Conservation (phyloP, 1,140 invertebrate genomes). For the Helicoverpa zea region DNA sequence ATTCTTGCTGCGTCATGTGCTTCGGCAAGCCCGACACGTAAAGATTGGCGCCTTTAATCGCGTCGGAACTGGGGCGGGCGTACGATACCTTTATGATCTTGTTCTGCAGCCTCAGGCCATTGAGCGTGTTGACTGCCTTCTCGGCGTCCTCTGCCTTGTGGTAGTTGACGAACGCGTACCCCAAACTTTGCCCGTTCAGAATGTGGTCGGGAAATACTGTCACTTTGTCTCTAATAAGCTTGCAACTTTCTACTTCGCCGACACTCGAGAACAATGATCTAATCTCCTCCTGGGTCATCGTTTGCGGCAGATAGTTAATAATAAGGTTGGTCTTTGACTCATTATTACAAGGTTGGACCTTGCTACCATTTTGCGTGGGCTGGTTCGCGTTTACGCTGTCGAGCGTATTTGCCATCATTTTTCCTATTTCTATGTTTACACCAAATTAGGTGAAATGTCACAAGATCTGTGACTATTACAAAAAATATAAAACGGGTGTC, state of each 20-base stretch:
- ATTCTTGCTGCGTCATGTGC: slow-evolving; percentile 94
- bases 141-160: slow-evolving; percentile 94
- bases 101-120: slow-evolving; percentile 95
- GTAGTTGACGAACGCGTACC: slow-evolving; percentile 97
- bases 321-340: slow-evolving; percentile 94
- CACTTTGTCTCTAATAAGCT: slow-evolving; percentile 96
- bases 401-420: slow-evolving; percentile 86
- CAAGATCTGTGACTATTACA: slow-evolving; percentile 61
- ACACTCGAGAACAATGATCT: slow-evolving; percentile 94
- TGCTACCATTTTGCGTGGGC: slow-evolving; percentile 88
- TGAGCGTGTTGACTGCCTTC: slow-evolving; percentile 94
- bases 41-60: slow-evolving; percentile 96
- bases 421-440: slow-evolving; percentile 70
- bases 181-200: slow-evolving; percentile 93
- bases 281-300: slow-evolving; percentile 97
- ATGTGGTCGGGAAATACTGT: slow-evolving; percentile 89
- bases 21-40: slow-evolving; percentile 96
- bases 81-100: slow-evolving; percentile 97
- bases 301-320: slow-evolving; percentile 97
- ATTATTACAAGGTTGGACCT: slow-evolving; percentile 87
- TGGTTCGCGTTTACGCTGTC: slow-evolving; percentile 85
- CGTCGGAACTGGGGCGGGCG: slow-evolving; percentile 95
- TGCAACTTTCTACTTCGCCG: slow-evolving; percentile 96
- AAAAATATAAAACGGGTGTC: slow-evolving; percentile 63
- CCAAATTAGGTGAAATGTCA: slow-evolving; percentile 73